phyloP scores from a whole-genome alignment of 2,797 vertebrate genomes.

The Myripristis jacobus region DNA sequence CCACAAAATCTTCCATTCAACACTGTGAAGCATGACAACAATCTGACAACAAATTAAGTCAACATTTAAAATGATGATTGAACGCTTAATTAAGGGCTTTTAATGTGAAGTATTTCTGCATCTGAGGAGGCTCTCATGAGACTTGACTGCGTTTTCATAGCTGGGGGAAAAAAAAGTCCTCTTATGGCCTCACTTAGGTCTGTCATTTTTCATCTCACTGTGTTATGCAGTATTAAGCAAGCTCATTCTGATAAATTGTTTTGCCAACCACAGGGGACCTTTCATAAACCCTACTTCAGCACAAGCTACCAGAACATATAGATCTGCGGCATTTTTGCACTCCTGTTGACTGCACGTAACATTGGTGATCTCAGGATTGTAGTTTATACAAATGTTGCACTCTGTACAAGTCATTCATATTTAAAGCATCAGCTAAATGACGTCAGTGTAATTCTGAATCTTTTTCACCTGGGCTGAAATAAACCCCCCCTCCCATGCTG shows the following conservation, averaged over 20 bases:
- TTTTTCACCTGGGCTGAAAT: too few relatives aligned
- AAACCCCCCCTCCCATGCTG: too few relatives aligned
- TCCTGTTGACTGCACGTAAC: too few relatives aligned
- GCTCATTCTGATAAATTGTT: constrained; percentile 1
- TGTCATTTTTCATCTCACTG: background rate
- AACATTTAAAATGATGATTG: constrained; percentile 49
- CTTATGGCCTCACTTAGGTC: constrained; percentile 3
- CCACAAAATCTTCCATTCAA: constrained; percentile 27
- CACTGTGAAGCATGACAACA: constrained; percentile 35
- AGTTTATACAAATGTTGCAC: too few relatives aligned
- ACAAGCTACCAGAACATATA: background rate
- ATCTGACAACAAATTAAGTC: constrained; percentile 42
- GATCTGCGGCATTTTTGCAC: too few relatives aligned
- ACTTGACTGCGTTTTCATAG: constrained; percentile 18
- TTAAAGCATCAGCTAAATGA: too few relatives aligned
- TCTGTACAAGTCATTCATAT: too few relatives aligned
- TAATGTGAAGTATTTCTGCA: constrained; percentile 15
- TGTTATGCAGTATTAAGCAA: background rate
- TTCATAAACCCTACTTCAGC: too few relatives aligned
- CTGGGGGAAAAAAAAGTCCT: background rate
- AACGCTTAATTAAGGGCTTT: constrained; percentile 39
- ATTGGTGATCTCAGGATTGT: too few relatives aligned
- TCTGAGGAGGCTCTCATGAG: constrained; percentile 15
- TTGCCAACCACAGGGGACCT: background rate
- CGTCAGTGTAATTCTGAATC: too few relatives aligned